Evolutionary conservation across 2,113 vertebrate species (phyloP).

Genomic region (Pelodiscus sinensis): DNA sequence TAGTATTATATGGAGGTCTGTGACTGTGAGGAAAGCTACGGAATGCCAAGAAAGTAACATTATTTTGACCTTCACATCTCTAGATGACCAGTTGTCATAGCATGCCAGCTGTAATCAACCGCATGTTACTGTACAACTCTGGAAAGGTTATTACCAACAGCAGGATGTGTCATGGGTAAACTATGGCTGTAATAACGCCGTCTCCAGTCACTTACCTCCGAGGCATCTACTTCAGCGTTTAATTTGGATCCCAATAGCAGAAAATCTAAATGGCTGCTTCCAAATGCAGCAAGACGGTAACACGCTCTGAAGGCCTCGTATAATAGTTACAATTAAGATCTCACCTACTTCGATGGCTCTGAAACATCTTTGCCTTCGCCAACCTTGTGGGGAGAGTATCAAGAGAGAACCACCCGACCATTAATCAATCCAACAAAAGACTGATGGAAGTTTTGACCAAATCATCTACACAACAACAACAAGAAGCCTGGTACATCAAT

Average conservation of each 20-base stretch:
- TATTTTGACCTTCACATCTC: background rate
- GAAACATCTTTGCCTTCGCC: rapidly evolving
- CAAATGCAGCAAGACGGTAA: background rate
- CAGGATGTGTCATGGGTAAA: slow-evolving; percentile 5
- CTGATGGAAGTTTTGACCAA: background rate
- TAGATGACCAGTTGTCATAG: background rate
- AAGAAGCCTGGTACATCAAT: background rate
- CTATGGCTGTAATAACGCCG: slow-evolving; percentile 35
- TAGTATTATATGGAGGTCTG: background rate
- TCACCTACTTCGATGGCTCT: rapidly evolving
- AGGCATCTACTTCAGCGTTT: slow-evolving; percentile 2
- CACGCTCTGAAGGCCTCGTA: background rate
- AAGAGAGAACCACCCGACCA: rapidly evolving
- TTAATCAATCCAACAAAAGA: background rate
- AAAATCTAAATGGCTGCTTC: background rate
- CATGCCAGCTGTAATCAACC: background rate
- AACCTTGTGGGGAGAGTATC: background rate
- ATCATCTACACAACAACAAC: background rate
- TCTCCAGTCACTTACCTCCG: slow-evolving; percentile 3
- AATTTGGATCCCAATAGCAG: background rate
- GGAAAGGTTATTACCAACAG: slow-evolving; percentile 29
- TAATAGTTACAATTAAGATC: background rate
- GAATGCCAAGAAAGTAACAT: background rate
- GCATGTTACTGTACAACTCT: slow-evolving; percentile 14
- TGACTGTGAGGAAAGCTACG: background rate